Base-by-base conservation (phyloP, 2,888 invertebrate genomes). In the Rhorus exstirpatorius region DNA sequence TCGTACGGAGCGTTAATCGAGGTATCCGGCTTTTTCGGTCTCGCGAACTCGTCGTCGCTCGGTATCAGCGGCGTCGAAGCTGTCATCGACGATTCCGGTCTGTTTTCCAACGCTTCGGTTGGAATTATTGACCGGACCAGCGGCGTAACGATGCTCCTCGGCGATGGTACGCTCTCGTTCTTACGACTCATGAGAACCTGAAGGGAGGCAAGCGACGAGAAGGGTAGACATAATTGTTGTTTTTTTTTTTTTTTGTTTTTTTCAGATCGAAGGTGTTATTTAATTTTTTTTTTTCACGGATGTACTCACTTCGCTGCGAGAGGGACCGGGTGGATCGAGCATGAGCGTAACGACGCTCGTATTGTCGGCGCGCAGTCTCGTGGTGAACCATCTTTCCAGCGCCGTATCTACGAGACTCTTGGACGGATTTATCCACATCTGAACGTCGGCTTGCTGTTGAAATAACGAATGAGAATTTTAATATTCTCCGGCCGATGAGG, bases 341-440 rank as follows among this genome's bases (percentile, higher is more conserved):
- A 99, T 97, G 19, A 99, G 94, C 0, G 97, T 97, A 19, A 99
- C 97, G 58, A 98, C 98, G 12, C 98, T 98, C 0, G 99, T 98
- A 93, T 99, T 99, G 93, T 99, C 99, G 0, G 99, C 99, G 46
- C 99, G 95, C 95, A 98, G 96, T 90, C 96, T 95, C 4, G 97
- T 96, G 61, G 94, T 95, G 19, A 96, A 95, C 99, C 99, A 99
- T 75, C 95, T 95, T 85, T 97, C 96, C 65, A 97, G 94, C 63
- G 97, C 98, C 90, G 94, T 95, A 92, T 96, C 97, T 0, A 98
- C 98, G 76, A 99, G 94, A 87, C 96, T 95, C 91, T 98, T 97
- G 70, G 98, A 98, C 0, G 99, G 99, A 93, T 99, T 99, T 78
- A 97, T 95, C 97, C 97, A 97, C 84, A 95, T 92, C 79, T 92